These are phyloP conservation scores for Indri indri DNA, from an alignment of 2,113 vertebrate genomes.

Conservation along the genomic window DNA sequence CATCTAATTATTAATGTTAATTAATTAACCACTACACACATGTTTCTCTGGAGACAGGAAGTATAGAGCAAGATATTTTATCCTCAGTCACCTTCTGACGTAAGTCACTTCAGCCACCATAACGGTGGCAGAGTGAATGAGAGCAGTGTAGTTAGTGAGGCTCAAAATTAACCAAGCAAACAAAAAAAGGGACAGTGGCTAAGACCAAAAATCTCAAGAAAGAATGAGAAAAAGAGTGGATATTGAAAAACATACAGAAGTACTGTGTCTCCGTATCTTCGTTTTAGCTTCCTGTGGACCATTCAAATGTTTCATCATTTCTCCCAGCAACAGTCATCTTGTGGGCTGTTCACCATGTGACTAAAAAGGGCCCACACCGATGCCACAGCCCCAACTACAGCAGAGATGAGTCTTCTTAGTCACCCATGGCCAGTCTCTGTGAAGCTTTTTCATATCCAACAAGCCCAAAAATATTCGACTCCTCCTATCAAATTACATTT, in stretches of 20 bases:
- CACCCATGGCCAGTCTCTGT: not conserved
- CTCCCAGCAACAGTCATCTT: not conserved
- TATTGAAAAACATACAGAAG: not conserved
- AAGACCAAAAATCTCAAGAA: not conserved
- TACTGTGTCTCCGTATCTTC: not conserved
- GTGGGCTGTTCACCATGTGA: not conserved
- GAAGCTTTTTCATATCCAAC: not conserved
- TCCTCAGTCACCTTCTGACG: not conserved
- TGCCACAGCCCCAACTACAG: not conserved
- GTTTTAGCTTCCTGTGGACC: not conserved
- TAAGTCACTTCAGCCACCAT: conserved; percentile 7
- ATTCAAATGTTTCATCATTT: not conserved
- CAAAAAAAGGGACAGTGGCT: not conserved
- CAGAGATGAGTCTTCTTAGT: not conserved
- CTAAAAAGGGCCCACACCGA: not conserved
- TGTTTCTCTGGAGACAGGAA: not conserved
- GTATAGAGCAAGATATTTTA: not conserved
- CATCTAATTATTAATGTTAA: not conserved
- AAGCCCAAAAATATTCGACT: not conserved
- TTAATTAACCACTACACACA: not conserved
- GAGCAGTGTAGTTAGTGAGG: not conserved
- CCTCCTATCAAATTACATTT: not conserved
- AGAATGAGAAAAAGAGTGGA: not conserved
- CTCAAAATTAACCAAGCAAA: not conserved
- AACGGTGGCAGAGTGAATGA: not conserved